Conservation (phyloP, 2,797 vertebrate genomes). For the Pseudochirops corinnae region DNA sequence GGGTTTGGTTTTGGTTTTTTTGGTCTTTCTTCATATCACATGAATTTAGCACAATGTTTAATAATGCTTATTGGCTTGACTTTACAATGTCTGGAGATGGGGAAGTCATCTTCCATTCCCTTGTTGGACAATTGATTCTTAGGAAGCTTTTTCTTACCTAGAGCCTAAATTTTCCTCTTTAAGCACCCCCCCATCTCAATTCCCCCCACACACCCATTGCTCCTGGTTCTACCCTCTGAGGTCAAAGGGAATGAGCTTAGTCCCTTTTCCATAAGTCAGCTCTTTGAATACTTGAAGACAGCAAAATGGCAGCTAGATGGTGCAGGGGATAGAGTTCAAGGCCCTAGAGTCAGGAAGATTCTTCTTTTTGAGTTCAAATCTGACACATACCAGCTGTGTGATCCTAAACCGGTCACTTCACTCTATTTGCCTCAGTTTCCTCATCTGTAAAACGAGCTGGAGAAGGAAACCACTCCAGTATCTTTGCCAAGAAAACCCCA, state of each 20-base stretch:
- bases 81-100: neutral
- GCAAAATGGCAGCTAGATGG: neutral
- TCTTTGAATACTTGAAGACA: neutral
- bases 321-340: no score
- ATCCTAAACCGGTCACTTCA: no score
- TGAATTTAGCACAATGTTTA: neutral
- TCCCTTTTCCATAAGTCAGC: neutral
- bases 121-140: neutral
- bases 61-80: neutral
- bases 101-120: neutral
- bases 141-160: neutral
- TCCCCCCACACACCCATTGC: no score
- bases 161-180: neutral
- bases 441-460: no score
- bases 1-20: neutral
- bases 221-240: neutral
- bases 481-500: no score
- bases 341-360: no score
- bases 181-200: neutral
- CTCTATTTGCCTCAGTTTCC: no score
- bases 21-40: neutral
- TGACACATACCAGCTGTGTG: no score
- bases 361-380: no score
- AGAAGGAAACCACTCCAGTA: no score
- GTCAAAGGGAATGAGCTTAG: neutral